phyloP scores from a whole-genome alignment of 2,888 invertebrate genomes.

The Eupithecia inturbata region DNA sequence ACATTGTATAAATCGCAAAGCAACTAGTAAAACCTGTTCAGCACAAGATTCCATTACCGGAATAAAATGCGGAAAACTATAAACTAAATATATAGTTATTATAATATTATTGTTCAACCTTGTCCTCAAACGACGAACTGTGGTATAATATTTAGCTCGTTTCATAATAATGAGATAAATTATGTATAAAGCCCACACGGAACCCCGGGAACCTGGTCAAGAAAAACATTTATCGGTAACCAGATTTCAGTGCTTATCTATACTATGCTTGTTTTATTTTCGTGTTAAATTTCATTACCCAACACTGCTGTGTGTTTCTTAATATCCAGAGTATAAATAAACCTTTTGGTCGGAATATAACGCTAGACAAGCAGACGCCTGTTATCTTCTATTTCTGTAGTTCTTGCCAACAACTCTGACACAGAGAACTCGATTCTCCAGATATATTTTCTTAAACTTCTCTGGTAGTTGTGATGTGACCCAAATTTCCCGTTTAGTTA shows the following conservation, averaged over 20 bases:
- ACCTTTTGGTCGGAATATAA: conserved; percentile 40
- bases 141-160: not conserved
- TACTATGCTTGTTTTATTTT: conserved; percentile 1
- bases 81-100: not conserved
- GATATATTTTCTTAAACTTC: not conserved
- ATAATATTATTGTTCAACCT: not conserved
- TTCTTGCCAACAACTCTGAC: not conserved
- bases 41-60: not conserved
- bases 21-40: not conserved
- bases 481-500: not conserved
- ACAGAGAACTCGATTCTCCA: not conserved
- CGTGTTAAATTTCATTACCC: conserved; percentile 10
- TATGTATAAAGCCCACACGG: not conserved
- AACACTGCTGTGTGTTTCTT: conserved; percentile 7
- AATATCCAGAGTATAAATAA: conserved; percentile 34
- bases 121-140: not conserved
- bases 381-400: conserved; percentile 30
- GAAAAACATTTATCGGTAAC: conserved; percentile 2
- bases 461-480: conserved; percentile 2
- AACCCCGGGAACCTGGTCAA: conserved; percentile 2
- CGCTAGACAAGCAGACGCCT: conserved; percentile 57
- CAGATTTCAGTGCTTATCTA: not conserved
- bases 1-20: not conserved
- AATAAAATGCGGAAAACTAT: conserved; percentile 1
- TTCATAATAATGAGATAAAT: conserved; percentile 3